Conservation (phyloP, 2,113 vertebrate species). For the Rhynchopsitta pachyrhyncha region DNA sequence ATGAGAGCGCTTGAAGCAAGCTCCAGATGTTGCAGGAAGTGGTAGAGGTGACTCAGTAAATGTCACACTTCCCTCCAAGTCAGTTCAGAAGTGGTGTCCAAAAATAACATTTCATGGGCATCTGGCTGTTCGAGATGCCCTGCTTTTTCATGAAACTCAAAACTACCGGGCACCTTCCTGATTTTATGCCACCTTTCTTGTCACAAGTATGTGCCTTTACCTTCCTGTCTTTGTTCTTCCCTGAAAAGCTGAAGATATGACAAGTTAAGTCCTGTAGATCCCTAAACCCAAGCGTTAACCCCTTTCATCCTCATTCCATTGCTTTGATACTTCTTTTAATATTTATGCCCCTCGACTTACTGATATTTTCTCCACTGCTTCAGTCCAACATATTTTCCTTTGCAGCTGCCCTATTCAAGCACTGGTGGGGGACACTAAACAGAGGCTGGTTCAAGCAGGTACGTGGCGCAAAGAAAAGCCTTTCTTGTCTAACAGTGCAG, state of each 20-base stretch:
- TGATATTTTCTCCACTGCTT: background rate
- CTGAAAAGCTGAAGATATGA: background rate
- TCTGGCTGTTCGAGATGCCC: background rate
- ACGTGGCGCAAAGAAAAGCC: background rate
- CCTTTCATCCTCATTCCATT: background rate
- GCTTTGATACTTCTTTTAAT: background rate
- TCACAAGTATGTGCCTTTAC: background rate
- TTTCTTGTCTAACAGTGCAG: background rate
- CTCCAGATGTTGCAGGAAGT: conserved; percentile 63
- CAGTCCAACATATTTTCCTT: background rate
- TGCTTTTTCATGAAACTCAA: background rate
- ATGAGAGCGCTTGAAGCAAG: conserved; percentile 56
- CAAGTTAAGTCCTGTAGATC: background rate
- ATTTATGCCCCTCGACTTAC: background rate
- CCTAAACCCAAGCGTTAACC: background rate
- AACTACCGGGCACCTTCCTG: background rate
- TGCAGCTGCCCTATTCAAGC: background rate
- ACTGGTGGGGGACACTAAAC: background rate
- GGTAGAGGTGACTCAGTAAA: conserved; percentile 62
- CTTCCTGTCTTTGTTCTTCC: background rate
- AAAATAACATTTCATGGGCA: conserved; percentile 31
- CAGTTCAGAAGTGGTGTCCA: conserved; percentile 19
- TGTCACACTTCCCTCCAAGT: conserved; percentile 56
- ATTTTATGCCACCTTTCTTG: background rate
- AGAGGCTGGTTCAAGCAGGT: background rate